A percentile compares a stretch with the other conserved stretches of the same genome.
These are phyloP conservation scores for Ciconia stormi DNA, from an alignment of 2,113 vertebrate species.

Conservation along the genomic window DNA sequence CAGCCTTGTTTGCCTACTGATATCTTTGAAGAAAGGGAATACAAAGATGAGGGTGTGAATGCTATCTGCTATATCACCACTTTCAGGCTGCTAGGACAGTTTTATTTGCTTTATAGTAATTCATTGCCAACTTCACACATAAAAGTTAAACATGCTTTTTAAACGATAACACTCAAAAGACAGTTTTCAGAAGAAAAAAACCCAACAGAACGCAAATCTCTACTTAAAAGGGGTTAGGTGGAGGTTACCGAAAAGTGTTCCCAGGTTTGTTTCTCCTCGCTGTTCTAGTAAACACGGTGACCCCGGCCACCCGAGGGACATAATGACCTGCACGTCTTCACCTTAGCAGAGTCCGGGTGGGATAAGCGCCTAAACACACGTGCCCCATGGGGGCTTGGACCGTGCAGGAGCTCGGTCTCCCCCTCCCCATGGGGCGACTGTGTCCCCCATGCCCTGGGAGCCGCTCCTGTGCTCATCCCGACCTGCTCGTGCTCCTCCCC, in stretches of 20 bases:
- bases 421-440: background rate
- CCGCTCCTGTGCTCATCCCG: background rate
- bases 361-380: background rate
- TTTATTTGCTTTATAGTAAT: constrained; percentile 75
- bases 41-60: constrained; percentile 71
- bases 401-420: background rate
- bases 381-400: rapidly evolving
- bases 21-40: constrained; percentile 63
- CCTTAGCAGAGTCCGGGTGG: background rate
- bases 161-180: constrained; percentile 70
- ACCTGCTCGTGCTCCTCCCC: background rate
- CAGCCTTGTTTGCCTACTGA: constrained; percentile 64
- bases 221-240: constrained; percentile 67
- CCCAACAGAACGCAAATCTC: constrained; percentile 13
- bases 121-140: constrained; percentile 72
- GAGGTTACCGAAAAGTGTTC: constrained; percentile 52
- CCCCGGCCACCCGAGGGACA: background rate
- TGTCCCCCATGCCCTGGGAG: background rate
- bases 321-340: background rate
- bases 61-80: constrained; percentile 64
- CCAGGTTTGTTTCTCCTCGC: constrained; percentile 28
- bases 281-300: constrained; percentile 28
- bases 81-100: constrained; percentile 63
- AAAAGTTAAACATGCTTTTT: constrained; percentile 75
- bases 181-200: constrained; percentile 49